These are phyloP conservation scores for Hybognathus amarus DNA, from an alignment of 2,797 vertebrate genomes.

Conservation along the genomic window DNA sequence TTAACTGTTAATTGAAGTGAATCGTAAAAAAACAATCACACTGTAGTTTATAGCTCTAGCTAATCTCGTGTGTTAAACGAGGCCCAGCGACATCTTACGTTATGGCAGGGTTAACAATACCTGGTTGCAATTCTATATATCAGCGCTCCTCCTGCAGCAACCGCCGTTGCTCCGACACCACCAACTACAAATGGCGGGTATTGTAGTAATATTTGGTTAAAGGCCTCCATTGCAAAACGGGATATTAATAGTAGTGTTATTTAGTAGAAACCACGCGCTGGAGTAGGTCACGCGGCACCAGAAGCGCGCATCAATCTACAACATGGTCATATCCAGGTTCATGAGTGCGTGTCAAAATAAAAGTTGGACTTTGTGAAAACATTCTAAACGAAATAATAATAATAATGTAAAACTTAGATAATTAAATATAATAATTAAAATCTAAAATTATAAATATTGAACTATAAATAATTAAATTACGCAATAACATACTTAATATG, in stretches of 20 bases:
- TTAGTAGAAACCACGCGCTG: background rate
- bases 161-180: conserved; percentile 83
- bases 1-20: background rate
- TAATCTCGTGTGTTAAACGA: background rate
- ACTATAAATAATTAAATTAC: too few relatives aligned
- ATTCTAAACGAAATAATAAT: background rate
- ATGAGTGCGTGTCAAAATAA: conserved; percentile 54
- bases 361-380: conserved; percentile 19
- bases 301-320: conserved; percentile 45
- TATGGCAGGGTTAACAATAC: conserved; percentile 67
- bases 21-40: background rate
- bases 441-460: background rate
- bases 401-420: background rate
- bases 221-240: conserved; percentile 76
- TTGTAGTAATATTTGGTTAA: conserved; percentile 76
- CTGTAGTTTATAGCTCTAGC: too few relatives aligned
- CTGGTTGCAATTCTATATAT: conserved; percentile 86
- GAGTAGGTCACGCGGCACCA: conserved; percentile 34
- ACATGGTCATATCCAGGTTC: conserved; percentile 15
- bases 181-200: conserved; percentile 82
- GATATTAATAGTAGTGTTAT: background rate
- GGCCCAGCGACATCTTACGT: conserved; percentile 29
- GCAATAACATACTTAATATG: background rate
- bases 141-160: conserved; percentile 82
- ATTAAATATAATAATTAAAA: background rate